phyloP scores from a whole-genome alignment of 2,888 invertebrate genomes.

The Standfussiana lucernea region DNA sequence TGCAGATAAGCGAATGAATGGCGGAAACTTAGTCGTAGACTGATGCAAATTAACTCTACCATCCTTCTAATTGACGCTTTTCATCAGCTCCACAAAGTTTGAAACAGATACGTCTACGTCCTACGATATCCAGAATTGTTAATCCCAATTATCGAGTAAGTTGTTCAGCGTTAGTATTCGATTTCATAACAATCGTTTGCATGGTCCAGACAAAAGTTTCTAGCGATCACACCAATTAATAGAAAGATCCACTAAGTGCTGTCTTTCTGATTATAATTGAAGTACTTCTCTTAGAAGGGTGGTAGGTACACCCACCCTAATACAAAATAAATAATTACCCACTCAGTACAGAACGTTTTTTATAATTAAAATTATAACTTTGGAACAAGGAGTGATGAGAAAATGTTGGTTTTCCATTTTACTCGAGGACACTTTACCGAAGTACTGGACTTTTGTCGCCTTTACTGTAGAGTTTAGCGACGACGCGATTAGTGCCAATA shows the following conservation, averaged over 20 bases:
- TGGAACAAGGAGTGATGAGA: slow-evolving; percentile 77
- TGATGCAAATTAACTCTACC: slow-evolving; percentile 87
- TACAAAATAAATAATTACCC: slow-evolving; percentile 75
- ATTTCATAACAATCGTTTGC: slow-evolving; percentile 55
- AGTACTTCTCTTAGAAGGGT: slow-evolving; percentile 64
- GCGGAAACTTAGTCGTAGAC: slow-evolving; percentile 86
- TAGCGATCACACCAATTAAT: slow-evolving; percentile 64
- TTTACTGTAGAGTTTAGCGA: slow-evolving; percentile 65
- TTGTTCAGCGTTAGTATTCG: slow-evolving; percentile 54
- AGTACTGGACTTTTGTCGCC: slow-evolving; percentile 71
- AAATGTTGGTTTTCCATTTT: slow-evolving; percentile 87
- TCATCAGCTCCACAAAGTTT: slow-evolving; percentile 83
- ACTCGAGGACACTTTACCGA: slow-evolving; percentile 76
- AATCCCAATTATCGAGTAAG: slow-evolving; percentile 77
- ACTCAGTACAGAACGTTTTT: slow-evolving; percentile 75
- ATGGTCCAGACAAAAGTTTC: slow-evolving; percentile 57
- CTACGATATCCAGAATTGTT: slow-evolving; percentile 72
- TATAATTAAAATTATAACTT: slow-evolving; percentile 86
- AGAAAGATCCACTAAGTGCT: slow-evolving; percentile 66
- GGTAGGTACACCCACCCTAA: slow-evolving; percentile 54
- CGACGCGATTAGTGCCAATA: slow-evolving; percentile 58
- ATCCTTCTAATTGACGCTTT: slow-evolving; percentile 83
- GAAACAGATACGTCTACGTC: slow-evolving; percentile 78
- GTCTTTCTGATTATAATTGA: slow-evolving; percentile 60
- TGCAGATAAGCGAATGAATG: slow-evolving; percentile 89